phyloP scores from a whole-genome alignment of 2,797 vertebrate species.

The Sandelia bainsii region DNA sequence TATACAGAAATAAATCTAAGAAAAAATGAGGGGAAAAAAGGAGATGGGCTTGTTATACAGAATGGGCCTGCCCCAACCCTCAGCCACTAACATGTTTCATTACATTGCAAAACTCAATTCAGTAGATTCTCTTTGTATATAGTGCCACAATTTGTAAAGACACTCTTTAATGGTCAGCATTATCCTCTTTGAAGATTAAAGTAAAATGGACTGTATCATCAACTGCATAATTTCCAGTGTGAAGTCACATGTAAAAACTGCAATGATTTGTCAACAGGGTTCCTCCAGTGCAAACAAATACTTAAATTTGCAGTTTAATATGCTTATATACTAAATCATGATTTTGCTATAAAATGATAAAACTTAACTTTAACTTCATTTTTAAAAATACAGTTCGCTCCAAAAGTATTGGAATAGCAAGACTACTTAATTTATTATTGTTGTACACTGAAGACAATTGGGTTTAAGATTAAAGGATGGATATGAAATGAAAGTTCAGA shows the following conservation, averaged over 20 bases:
- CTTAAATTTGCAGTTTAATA: neutral
- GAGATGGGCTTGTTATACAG: conserved; percentile 84
- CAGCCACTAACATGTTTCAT: conserved; percentile 71
- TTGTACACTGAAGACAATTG: too few relatives aligned
- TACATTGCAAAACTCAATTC: conserved; percentile 66
- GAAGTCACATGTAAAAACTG: neutral
- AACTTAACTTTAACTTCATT: neutral
- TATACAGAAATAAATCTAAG: conserved; percentile 81
- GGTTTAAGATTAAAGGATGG: too few relatives aligned
- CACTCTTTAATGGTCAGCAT: neutral
- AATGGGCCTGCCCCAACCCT: conserved; percentile 66
- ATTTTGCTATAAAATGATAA: neutral
- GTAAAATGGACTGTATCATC: too few relatives aligned
- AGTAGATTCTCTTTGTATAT: neutral
- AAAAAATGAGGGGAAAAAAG: conserved; percentile 50
- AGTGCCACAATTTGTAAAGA: neutral
- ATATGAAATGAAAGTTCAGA: too few relatives aligned
- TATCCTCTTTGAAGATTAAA: neutral
- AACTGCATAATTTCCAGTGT: neutral
- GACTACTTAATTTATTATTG: too few relatives aligned
- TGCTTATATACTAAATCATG: neutral
- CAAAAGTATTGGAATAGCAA: too few relatives aligned
- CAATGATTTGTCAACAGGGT: neutral
- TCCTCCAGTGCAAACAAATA: neutral
- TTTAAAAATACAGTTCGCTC: too few relatives aligned